Evolutionary conservation across 2,113 vertebrate species (phyloP), one percentile per base, ranked within the genome.

Genomic region (Benitochromis conjunctus): DNA sequence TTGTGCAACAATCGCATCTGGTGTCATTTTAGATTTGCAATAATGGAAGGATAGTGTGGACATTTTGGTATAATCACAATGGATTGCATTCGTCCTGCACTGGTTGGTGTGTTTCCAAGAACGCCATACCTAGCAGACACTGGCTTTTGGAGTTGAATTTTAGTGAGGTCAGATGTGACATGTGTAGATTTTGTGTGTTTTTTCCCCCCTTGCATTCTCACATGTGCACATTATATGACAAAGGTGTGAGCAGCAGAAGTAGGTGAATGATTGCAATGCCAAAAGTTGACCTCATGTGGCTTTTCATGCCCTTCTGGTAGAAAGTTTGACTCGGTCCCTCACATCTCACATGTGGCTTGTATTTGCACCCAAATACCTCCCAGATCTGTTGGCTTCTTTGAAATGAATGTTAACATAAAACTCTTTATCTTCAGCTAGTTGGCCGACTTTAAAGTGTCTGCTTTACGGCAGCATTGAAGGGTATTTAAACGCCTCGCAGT

Each of bases 261-360:
- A 79, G 86, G 88, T 66, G 84, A 92, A 85, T 66, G 88, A 90
- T 80, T 64, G 82, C 0, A 36, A 83, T 89, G 89, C 89, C 89
- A 90, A 89, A 87, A 16, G 57, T 82, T 95, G 92, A 95, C 92
- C 92, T 95, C 82, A 58, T 84, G 83, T 88, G 74, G 87, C 84
- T 90, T 91, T 83, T 86, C 64, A 9, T 88, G 86, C 81, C 87
- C 81, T 81, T 79, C 55, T 83, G 21, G 4, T 36, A 24, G 34
- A 90, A 89, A 60, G 69, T 92, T 86, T 74, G 82, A 82, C 83
- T 77, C 41, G 38, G 81, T 82, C 64, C 85, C 79, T 93, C 91
- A 91, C 89, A 93, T 92, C 90, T 93, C 90, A 95, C 95, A 95
- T 93, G 93, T 94, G 94, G 94, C 88, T 95, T 80, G 34, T 88